These are phyloP conservation scores for Eutrigla gurnardus DNA, from an alignment of 2,797 vertebrate genomes.

Conservation along the genomic window DNA sequence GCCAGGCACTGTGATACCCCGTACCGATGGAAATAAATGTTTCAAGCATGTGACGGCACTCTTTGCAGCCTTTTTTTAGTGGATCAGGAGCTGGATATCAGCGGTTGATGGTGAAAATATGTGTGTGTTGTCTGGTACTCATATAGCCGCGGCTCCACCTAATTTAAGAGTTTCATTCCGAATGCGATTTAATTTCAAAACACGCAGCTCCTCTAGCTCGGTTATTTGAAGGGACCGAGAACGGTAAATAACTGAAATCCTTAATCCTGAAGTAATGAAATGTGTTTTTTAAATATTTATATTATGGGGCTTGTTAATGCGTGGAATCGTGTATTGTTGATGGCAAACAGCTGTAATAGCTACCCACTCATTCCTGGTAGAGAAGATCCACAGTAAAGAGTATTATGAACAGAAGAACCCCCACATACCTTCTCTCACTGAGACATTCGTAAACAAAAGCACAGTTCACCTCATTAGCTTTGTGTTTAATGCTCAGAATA, in stretches of 20 bases:
- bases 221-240: background rate
- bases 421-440: background rate
- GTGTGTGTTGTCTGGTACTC: constrained; percentile 15
- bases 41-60: constrained; percentile 37
- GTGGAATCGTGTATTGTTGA: background rate
- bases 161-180: constrained; percentile 3
- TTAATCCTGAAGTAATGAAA: background rate
- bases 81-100: constrained; percentile 29
- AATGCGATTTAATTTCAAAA: constrained; percentile 11
- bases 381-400: background rate
- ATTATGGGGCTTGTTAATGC: background rate
- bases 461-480: background rate
- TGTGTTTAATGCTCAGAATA: background rate
- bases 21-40: constrained; percentile 53
- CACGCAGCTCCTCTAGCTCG: background rate
- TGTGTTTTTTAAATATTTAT: background rate
- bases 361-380: background rate
- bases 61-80: constrained; percentile 26
- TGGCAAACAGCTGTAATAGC: background rate
- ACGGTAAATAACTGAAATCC: background rate
- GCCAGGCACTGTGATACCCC: constrained; percentile 29
- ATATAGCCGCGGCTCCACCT: background rate
- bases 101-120: constrained; percentile 11
- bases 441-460: background rate
- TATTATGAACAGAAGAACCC: background rate